Percentiles rank a stretch among this genome's conserved stretches.
phyloP scores from a whole-genome alignment of 2,888 invertebrate genomes.

The Tribolium freemani region DNA sequence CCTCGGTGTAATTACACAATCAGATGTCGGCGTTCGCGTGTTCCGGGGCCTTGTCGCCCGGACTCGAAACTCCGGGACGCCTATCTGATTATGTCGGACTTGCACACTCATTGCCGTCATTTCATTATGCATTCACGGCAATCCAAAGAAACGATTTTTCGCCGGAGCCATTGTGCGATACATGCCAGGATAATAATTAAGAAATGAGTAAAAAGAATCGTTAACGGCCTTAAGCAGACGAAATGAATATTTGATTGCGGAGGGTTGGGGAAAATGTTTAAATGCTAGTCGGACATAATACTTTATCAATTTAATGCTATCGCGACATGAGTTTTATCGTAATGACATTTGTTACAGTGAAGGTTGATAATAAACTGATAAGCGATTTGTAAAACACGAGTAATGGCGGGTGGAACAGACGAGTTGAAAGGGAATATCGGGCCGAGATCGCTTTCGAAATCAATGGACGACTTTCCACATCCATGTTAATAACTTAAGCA shows the following conservation, averaged over 20 bases:
- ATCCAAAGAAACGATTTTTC: slow-evolving; percentile 22
- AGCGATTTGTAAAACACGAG: slow-evolving; percentile 40
- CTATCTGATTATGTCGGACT: slow-evolving; percentile 54
- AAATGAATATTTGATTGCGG: slow-evolving; percentile 36
- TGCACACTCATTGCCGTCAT: slow-evolving; percentile 38
- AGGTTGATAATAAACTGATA: slow-evolving; percentile 32
- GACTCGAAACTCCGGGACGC: slow-evolving; percentile 53
- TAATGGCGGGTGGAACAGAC: slow-evolving; percentile 31
- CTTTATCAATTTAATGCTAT: slow-evolving; percentile 40
- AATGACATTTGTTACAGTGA: slow-evolving; percentile 35
- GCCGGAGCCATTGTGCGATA: slow-evolving; percentile 13
- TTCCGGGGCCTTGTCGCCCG: slow-evolving; percentile 51
- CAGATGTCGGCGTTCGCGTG: slow-evolving; percentile 57
- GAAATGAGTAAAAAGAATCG: slow-evolving; percentile 21
- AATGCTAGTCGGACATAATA: slow-evolving; percentile 36
- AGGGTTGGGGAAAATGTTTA: slow-evolving; percentile 17
- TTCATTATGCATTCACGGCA: slow-evolving; percentile 35
- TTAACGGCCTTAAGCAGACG: slow-evolving; percentile 22
- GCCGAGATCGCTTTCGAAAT: slow-evolving; percentile 4
- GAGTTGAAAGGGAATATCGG: background rate
- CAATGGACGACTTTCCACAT: slow-evolving; percentile 14
- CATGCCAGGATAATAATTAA: slow-evolving; percentile 30
- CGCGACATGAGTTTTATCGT: slow-evolving; percentile 37
- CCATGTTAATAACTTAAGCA: slow-evolving; percentile 17
- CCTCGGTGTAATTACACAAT: slow-evolving; percentile 58